phyloP scores from a whole-genome alignment of 2,113 vertebrate genomes.

The Pluvialis apricaria region DNA sequence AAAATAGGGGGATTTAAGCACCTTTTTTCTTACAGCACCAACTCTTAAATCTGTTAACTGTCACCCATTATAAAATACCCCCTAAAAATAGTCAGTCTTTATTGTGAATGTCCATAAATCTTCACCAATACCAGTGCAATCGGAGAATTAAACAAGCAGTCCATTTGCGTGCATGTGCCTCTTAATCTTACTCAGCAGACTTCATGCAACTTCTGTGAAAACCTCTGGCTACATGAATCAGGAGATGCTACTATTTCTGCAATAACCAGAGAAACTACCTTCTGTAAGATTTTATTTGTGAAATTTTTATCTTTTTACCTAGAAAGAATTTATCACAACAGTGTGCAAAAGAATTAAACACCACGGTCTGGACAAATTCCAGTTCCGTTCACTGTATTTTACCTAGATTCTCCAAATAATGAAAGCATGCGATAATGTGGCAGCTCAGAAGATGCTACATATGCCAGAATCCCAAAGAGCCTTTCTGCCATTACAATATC shows the following conservation, averaged over 20 bases:
- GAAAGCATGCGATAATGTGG: slow-evolving; percentile 86
- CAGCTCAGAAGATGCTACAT: slow-evolving; percentile 88
- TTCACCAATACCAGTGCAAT: background rate
- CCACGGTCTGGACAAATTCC: accelerated
- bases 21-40: background rate
- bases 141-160: background rate
- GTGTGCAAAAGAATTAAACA: background rate
- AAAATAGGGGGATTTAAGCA: background rate
- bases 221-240: background rate
- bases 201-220: background rate
- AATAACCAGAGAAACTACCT: background rate
- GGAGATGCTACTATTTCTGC: background rate
- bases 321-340: background rate
- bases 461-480: slow-evolving; percentile 89
- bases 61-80: background rate
- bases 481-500: slow-evolving; percentile 89
- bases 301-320: background rate
- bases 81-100: background rate
- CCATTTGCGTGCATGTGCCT: background rate
- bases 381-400: background rate
- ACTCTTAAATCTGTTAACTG: background rate
- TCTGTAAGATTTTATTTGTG: background rate
- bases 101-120: background rate
- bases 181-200: background rate
- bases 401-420: slow-evolving; percentile 91